Evolutionary conservation across 2,113 vertebrate genomes (phyloP).

Genomic region (Gasterosteus aculeatus): DNA sequence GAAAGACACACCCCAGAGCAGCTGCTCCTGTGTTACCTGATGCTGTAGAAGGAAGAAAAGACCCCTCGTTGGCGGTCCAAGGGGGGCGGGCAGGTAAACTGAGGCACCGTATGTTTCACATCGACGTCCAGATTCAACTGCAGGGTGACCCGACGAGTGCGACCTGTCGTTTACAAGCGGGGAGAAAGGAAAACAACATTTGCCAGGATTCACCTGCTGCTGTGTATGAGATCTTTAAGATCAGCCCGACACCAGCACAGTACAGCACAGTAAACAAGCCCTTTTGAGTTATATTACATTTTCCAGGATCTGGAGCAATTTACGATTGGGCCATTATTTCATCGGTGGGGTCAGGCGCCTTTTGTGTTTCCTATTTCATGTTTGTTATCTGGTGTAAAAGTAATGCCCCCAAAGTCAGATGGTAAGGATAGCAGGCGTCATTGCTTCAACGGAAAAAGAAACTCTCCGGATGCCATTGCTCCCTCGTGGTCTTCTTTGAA

Average conservation of each 20-base stretch:
- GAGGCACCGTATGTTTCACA: not conserved
- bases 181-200: constrained; percentile 37
- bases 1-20: constrained; percentile 51
- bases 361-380: constrained; percentile 46
- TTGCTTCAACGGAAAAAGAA: not conserved
- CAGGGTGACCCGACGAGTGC: constrained; percentile 33
- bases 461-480: not conserved
- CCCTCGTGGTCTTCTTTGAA: constrained; percentile 5
- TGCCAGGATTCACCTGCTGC: constrained; percentile 52
- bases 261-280: constrained; percentile 46
- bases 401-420: constrained; percentile 46
- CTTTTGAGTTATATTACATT: constrained; percentile 47
- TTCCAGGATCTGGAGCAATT: constrained; percentile 46
- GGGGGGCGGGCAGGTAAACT: constrained; percentile 47
- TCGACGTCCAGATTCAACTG: constrained; percentile 30
- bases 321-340: constrained; percentile 59
- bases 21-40: constrained; percentile 61
- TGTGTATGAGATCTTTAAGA: constrained; percentile 39
- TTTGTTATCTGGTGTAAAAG: constrained; percentile 58
- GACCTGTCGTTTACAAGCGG: constrained; percentile 40
- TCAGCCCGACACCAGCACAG: constrained; percentile 48
- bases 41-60: constrained; percentile 11
- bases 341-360: constrained; percentile 50
- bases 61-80: not conserved
- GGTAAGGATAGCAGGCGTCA: constrained; percentile 26